phyloP scores from a whole-genome alignment of 2,888 invertebrate genomes.

The Carabus problematicus region DNA sequence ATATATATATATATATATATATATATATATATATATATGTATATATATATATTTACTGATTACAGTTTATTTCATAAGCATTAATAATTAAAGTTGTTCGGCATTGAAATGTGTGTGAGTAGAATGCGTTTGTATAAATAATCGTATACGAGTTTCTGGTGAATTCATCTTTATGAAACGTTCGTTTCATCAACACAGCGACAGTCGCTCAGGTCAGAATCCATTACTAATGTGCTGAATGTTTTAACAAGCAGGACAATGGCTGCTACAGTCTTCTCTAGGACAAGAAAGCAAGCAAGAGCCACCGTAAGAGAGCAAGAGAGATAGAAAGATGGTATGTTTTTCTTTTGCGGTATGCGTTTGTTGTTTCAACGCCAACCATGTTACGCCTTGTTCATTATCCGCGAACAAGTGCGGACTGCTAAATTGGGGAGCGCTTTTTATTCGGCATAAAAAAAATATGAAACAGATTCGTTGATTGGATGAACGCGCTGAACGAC shows the following conservation, averaged over 20 bases:
- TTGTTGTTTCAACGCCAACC: constrained; percentile 38
- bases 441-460: constrained; percentile 29
- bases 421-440: constrained; percentile 36
- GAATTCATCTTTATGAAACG: constrained; percentile 42
- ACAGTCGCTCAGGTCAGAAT: too few species aligned
- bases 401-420: constrained; percentile 36
- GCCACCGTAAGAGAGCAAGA: neutral
- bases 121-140: too few species aligned
- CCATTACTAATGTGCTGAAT: constrained; percentile 27
- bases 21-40: too few species aligned
- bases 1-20: too few species aligned
- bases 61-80: too few species aligned
- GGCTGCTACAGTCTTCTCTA: neutral
- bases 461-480: constrained; percentile 40
- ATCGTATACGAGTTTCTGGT: constrained; percentile 10
- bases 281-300: too few species aligned
- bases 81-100: too few species aligned
- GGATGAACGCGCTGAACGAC: constrained; percentile 17
- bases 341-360: constrained; percentile 35
- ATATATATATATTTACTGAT: too few species aligned
- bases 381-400: constrained; percentile 44
- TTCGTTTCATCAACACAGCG: constrained; percentile 30
- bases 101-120: too few species aligned
- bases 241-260: constrained; percentile 5
- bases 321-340: constrained; percentile 18